These are phyloP conservation scores for Corythaeola cristata DNA, from an alignment of 2,113 vertebrate genomes.

Conservation along the genomic window DNA sequence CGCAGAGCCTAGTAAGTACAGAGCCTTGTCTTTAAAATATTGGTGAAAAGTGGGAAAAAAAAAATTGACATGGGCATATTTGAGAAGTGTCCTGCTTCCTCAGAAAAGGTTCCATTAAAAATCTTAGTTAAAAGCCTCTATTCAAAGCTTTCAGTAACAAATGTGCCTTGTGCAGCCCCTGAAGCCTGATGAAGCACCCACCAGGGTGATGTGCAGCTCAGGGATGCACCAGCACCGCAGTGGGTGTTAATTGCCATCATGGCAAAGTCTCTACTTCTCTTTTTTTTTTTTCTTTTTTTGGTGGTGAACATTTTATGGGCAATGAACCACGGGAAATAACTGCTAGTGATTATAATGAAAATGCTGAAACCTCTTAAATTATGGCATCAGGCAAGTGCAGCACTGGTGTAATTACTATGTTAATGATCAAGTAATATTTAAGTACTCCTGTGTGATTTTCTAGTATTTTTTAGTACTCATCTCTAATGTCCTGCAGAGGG, in stretches of 20 bases:
- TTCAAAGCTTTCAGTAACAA: conserved; percentile 23
- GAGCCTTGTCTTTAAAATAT: not conserved
- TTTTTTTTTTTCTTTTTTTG: not conserved
- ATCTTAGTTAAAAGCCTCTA: conserved; percentile 18
- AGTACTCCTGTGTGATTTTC: conserved; percentile 63
- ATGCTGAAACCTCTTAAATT: conserved; percentile 55
- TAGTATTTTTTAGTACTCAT: conserved; percentile 62
- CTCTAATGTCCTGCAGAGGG: conserved; percentile 55
- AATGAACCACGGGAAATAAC: conserved; percentile 51
- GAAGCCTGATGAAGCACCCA: conserved; percentile 17
- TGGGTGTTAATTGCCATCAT: not conserved
- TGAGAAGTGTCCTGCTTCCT: not conserved
- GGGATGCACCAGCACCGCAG: not conserved
- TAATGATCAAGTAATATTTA: conserved; percentile 72
- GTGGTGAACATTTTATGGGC: conserved; percentile 47
- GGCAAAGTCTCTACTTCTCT: not conserved
- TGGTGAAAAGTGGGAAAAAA: not conserved
- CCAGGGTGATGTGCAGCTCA: conserved; percentile 1
- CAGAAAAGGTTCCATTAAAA: not conserved
- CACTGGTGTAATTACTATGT: conserved; percentile 63
- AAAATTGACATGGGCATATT: not conserved
- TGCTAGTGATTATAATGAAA: conserved; percentile 66
- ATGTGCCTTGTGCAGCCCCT: not conserved
- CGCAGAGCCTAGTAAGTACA: not conserved
- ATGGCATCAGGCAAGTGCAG: conserved; percentile 40